phyloP scores from a whole-genome alignment of 2,888 invertebrate genomes.

The Anarsia innoxiella region DNA sequence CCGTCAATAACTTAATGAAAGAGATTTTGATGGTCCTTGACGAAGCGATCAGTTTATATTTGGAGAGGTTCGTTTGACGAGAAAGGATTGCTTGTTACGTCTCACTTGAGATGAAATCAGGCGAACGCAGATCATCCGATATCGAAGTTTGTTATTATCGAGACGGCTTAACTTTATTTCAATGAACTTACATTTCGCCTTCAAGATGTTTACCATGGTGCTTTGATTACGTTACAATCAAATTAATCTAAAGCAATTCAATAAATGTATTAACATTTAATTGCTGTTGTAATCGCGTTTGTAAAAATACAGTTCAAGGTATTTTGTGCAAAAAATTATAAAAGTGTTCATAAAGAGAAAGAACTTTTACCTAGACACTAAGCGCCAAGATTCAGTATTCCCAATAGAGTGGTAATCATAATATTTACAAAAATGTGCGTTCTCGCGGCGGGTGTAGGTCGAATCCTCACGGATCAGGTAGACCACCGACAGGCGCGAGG shows the following conservation, averaged over 20 bases:
- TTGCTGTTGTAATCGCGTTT: too few relatives aligned
- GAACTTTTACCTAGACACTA: background rate
- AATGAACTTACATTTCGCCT: conserved; percentile 29
- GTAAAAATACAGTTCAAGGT: too few relatives aligned
- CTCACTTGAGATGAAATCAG: conserved; percentile 39
- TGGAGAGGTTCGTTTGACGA: conserved; percentile 30
- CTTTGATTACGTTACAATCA: too few relatives aligned
- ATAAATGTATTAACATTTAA: too few relatives aligned
- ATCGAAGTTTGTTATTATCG: conserved; percentile 20
- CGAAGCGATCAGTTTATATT: conserved; percentile 42
- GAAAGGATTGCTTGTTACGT: conserved; percentile 29
- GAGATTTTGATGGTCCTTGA: conserved; percentile 32
- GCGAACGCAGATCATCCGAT: conserved; percentile 28
- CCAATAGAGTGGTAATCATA: conserved; percentile 16
- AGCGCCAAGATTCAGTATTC: too few relatives aligned
- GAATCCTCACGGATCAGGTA: conserved; percentile 30
- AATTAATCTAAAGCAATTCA: too few relatives aligned
- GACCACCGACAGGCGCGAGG: conserved; percentile 47
- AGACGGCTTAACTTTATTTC: conserved; percentile 27
- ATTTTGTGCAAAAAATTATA: too few relatives aligned
- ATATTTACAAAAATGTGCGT: background rate
- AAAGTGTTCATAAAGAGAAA: too few relatives aligned
- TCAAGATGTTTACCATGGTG: conserved; percentile 23
- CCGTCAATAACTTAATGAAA: conserved; percentile 39
- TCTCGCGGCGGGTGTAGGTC: background rate